phyloP scores from a whole-genome alignment of 2,888 invertebrate species.

The Amphipoea oculea region DNA sequence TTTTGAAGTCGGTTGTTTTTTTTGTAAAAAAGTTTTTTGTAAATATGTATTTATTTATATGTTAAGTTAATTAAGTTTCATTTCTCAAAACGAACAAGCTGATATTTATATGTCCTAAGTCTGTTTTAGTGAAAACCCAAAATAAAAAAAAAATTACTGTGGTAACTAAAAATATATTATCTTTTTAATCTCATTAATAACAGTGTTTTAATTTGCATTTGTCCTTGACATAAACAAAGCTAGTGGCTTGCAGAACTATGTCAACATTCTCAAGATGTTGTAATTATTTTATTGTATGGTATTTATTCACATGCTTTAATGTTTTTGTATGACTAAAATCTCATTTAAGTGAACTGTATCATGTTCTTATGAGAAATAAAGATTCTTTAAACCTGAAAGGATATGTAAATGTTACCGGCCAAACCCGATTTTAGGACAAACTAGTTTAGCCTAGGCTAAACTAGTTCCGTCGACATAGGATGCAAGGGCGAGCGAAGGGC shows the following conservation, averaged over 20 bases:
- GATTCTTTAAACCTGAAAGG: too few relatives aligned
- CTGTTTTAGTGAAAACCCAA: not conserved
- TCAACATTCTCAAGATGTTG: slow-evolving; percentile 6
- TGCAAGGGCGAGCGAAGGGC: too few relatives aligned
- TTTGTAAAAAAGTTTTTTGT: too few relatives aligned
- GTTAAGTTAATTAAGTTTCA: not conserved
- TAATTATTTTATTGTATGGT: slow-evolving; percentile 9
- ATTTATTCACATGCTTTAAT: too few relatives aligned
- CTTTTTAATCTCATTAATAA: slow-evolving; percentile 8
- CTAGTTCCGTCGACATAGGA: too few relatives aligned
- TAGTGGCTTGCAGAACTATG: not conserved
- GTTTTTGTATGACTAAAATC: not conserved
- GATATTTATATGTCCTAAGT: not conserved
- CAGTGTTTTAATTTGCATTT: slow-evolving; percentile 11
- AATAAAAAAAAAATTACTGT: too few relatives aligned
- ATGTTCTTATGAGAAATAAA: too few relatives aligned
- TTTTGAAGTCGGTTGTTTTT: too few relatives aligned
- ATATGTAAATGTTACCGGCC: too few relatives aligned
- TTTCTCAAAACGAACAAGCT: not conserved
- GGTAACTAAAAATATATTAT: not conserved
- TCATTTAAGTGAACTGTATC: too few relatives aligned
- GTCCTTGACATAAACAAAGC: slow-evolving; percentile 5
- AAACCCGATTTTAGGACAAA: too few relatives aligned
- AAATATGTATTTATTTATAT: not conserved
- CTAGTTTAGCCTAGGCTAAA: too few relatives aligned